Evolutionary conservation across 1,140 invertebrate species (phyloP).

Genomic region (Drosophila lowei): DNA sequence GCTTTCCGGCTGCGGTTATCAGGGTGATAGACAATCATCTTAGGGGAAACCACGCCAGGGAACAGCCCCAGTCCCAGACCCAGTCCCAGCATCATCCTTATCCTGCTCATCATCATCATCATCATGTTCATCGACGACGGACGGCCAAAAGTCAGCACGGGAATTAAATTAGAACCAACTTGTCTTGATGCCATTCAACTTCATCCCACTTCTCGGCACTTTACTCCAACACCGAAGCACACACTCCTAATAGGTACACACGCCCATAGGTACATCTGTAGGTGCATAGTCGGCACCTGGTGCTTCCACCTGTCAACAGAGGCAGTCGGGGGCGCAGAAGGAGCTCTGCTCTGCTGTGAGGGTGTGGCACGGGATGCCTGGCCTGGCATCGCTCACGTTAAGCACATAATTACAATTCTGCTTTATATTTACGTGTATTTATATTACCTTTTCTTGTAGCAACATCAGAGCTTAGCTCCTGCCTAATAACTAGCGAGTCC

Average conservation of each 20-base stretch:
- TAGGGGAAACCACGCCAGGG: not conserved
- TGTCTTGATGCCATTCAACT: slow-evolving; percentile 64
- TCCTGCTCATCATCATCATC: not conserved
- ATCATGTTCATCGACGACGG: not conserved
- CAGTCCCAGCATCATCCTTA: slow-evolving; percentile 12
- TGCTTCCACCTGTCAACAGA: too few species aligned
- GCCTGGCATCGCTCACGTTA: slow-evolving; percentile 71
- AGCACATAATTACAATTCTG: slow-evolving; percentile 81
- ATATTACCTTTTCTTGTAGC: slow-evolving; percentile 69
- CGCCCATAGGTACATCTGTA: not conserved
- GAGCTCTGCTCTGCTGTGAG: not conserved
- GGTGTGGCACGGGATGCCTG: not conserved
- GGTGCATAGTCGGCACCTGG: slow-evolving; percentile 32
- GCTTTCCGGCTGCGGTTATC: too few species aligned
- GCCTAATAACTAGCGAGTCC: slow-evolving; percentile 3
- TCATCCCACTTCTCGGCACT: slow-evolving; percentile 1
- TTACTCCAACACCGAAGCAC: not conserved
- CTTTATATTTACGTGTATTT: slow-evolving; percentile 79
- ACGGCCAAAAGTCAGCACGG: slow-evolving; percentile 46
- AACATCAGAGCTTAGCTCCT: slow-evolving; percentile 18
- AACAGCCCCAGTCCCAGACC: too few species aligned
- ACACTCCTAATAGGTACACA: too few species aligned
- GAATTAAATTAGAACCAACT: slow-evolving; percentile 75
- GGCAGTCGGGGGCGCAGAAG: not conserved
- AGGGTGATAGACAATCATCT: not conserved